Evolutionary conservation across 53 echinoderm and acorn worm genomes (phyloP), one percentile per base, ranked within the genome.

Genomic region (Holothuria leucospilota): DNA sequence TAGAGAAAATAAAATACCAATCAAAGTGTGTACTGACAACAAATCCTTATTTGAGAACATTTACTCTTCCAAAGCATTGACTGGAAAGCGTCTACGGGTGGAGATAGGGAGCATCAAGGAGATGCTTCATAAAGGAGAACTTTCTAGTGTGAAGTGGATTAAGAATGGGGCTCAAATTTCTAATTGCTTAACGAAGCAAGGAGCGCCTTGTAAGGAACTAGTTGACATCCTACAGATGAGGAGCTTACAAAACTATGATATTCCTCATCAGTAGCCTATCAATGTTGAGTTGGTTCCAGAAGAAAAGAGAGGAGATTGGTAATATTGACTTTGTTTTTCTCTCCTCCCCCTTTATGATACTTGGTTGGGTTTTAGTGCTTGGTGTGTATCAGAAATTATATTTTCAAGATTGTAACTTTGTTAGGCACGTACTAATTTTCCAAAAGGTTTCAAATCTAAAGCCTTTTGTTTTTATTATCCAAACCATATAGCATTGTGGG

Each of bases 31-130:
- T 6, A 64, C 64, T 27, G 13, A 64, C 64, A 64, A 27, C 64
- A 64, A 64, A 27, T 64, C 64, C 13, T 10, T 64, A 27, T 64
- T 64, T 64, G 64, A 64, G 64, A n/a, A n/a, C n/a, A n/a, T n/a
- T 21, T 25, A 64, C 64, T 64, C 64, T 5, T 5, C 64, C 64
- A 4, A 64, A 27, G 64, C 8, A 5, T 0, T 64, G 64, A 64
- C 0, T 64, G 64, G 8, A 27, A 64, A 64, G 64, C 13, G 64
- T 64, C 20, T 64, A 27, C 28, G 13, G 28, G 64, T 64, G 28
- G 64, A 64, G 64, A 64, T 64, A 10, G 64, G 64, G 15, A 64
- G 13, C 64, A 64, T 64, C 64, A 64, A 64, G 64, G 64, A 64
- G 64, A 25, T 64, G 64, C 64, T 64, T 25, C 13, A 16, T 23